phyloP scores from a whole-genome alignment of 1,140 invertebrate genomes.

The Zaprionus tsacasi region DNA sequence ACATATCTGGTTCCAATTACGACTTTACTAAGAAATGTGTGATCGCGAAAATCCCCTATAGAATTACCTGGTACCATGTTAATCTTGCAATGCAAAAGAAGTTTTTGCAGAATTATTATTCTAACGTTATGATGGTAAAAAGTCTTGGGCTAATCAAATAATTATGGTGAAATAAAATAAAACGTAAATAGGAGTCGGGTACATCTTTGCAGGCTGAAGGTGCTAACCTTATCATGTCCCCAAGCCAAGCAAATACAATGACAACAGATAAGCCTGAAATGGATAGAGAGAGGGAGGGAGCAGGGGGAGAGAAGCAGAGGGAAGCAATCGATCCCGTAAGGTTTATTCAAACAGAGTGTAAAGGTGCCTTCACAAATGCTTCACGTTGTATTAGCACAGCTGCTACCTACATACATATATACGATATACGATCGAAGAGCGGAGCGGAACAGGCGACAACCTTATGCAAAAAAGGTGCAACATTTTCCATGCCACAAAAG shows the following conservation, averaged over 20 bases:
- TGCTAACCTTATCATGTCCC: conserved; percentile 38
- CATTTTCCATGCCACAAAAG: conserved; percentile 72
- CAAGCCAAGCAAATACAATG: conserved; percentile 32
- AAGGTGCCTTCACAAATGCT: conserved; percentile 37
- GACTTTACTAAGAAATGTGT: too few species aligned
- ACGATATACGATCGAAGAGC: conserved; percentile 15
- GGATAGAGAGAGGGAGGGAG: not conserved
- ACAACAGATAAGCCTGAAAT: not conserved
- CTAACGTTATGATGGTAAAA: not conserved
- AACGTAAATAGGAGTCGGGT: not conserved
- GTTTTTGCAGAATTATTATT: conserved; percentile 6
- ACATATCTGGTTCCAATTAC: too few species aligned
- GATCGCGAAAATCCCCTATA: too few species aligned
- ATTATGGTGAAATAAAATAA: not conserved
- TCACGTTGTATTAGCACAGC: conserved; percentile 66
- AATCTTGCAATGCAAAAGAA: conserved; percentile 2
- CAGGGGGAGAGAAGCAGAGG: not conserved
- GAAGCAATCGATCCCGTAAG: conserved; percentile 6
- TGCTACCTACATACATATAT: conserved; percentile 49
- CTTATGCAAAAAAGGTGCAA: conserved; percentile 80
- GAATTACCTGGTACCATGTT: too few species aligned
- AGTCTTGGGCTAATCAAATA: not conserved
- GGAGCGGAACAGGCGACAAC: conserved; percentile 55
- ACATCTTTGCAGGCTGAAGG: not conserved
- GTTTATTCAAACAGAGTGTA: conserved; percentile 16